These are phyloP conservation scores for Macquaria australasica DNA, from an alignment of 2,113 vertebrate genomes.

Conservation along the genomic window DNA sequence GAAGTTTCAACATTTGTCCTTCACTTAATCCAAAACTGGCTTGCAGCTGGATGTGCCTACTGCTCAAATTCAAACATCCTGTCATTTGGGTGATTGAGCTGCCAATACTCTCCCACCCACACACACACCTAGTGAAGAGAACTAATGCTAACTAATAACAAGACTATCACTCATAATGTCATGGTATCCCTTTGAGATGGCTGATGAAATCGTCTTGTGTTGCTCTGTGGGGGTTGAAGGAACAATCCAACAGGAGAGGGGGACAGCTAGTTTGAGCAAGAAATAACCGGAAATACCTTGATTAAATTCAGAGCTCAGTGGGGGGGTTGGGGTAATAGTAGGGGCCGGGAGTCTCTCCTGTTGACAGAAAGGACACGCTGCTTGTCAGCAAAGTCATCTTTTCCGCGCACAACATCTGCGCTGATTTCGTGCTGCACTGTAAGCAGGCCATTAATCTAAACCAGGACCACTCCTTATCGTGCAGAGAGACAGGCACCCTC, in stretches of 20 bases:
- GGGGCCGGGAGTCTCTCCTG: slow-evolving; percentile 58
- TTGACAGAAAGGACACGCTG: slow-evolving; percentile 73
- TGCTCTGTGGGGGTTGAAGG: slow-evolving; percentile 40
- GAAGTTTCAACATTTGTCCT: slow-evolving; percentile 52
- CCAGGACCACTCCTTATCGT: slow-evolving; percentile 67
- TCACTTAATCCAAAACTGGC: slow-evolving; percentile 47
- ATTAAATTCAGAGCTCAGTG: slow-evolving; percentile 71
- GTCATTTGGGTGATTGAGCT: slow-evolving; percentile 60
- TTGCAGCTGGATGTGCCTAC: slow-evolving; percentile 39
- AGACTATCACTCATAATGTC: slow-evolving; percentile 54
- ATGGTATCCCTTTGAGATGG: slow-evolving; percentile 50
- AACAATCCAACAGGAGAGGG: slow-evolving; percentile 9
- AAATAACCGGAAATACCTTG: slow-evolving; percentile 69
- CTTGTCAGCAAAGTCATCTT: slow-evolving; percentile 86
- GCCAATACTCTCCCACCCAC: slow-evolving; percentile 34
- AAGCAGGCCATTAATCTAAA: slow-evolving; percentile 81
- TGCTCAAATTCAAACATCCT: slow-evolving; percentile 31
- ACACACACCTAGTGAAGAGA: slow-evolving; percentile 21
- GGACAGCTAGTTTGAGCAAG: slow-evolving; percentile 41
- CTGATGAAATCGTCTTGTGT: slow-evolving; percentile 47
- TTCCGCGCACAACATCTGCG: slow-evolving; percentile 65
- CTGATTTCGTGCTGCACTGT: slow-evolving; percentile 64
- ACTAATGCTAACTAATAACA: slow-evolving; percentile 57
- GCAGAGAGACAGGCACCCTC: slow-evolving; percentile 63
- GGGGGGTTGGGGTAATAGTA: slow-evolving; percentile 58